Conservation (phyloP, 2,113 vertebrate species). For the Prionailurus bengalensis region DNA sequence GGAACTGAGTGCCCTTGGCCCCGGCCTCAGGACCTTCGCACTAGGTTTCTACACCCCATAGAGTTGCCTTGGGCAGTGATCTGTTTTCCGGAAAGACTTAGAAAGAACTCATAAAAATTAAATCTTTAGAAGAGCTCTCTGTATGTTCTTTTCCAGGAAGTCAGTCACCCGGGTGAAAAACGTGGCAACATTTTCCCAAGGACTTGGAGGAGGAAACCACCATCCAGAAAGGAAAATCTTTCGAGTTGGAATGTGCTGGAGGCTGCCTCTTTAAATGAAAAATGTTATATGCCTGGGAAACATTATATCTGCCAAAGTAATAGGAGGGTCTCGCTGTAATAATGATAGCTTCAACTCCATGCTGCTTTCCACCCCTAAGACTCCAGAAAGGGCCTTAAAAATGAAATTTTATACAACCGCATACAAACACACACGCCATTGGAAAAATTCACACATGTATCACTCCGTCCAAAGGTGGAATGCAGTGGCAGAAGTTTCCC, state of each 20-base stretch:
- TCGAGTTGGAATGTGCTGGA: constrained; percentile 71
- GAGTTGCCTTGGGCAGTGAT: not conserved
- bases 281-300: constrained; percentile 76
- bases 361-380: constrained; percentile 62
- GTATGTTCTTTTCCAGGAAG: constrained; percentile 40
- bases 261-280: constrained; percentile 72
- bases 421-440: constrained; percentile 58
- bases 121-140: constrained; percentile 23
- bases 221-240: constrained; percentile 61
- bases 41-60: not conserved
- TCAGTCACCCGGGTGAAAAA: constrained; percentile 24
- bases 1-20: not conserved
- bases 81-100: constrained; percentile 46
- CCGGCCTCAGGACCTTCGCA: not conserved
- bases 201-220: constrained; percentile 51
- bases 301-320: constrained; percentile 65
- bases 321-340: constrained; percentile 55
- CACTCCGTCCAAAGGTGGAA: constrained; percentile 78
- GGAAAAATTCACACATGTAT: constrained; percentile 76
- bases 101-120: constrained; percentile 52
- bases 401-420: constrained; percentile 83
- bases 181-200: constrained; percentile 71
- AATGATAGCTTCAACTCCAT: constrained; percentile 76
- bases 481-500: constrained; percentile 78
- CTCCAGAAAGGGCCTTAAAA: constrained; percentile 63